A percentile compares a stretch with the other conserved stretches of the same genome.
These are phyloP conservation scores for Panagrolaimus sp. DNA, from an alignment of 1,140 invertebrate species.

Conservation along the genomic window DNA sequence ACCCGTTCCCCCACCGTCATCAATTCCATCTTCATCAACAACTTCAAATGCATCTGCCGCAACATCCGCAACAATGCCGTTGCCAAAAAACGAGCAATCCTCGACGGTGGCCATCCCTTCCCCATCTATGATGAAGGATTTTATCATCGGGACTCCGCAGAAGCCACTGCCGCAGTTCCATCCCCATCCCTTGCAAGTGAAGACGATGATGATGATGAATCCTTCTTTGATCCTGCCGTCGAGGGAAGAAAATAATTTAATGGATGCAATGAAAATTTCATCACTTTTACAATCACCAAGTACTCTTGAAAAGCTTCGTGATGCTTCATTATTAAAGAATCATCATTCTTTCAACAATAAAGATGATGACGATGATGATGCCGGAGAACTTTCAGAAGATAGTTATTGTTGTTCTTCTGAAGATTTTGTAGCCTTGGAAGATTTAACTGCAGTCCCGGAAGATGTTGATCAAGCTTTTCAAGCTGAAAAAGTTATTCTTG, in stretches of 20 bases:
- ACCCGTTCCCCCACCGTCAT: no score
- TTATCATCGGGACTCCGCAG: not conserved
- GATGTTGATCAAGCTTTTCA: slow-evolving; percentile 22
- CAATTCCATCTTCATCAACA: no score
- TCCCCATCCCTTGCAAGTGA: slow-evolving; percentile 6
- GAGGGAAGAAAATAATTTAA: no score
- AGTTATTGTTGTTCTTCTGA: slow-evolving; percentile 14
- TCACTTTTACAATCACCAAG: not conserved
- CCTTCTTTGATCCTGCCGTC: not conserved
- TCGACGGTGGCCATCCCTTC: not conserved
- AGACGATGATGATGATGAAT: slow-evolving; percentile 4
- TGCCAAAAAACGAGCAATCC: no score
- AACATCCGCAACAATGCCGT: no score
- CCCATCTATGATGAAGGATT: no score
- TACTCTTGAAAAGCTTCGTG: not conserved
- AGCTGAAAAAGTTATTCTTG: slow-evolving; percentile 24
- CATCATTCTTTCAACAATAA: no score
- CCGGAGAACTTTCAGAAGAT: slow-evolving; percentile 16
- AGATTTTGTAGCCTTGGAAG: not conserved
- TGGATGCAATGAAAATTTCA: not conserved
- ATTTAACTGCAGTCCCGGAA: not conserved
- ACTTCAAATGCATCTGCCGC: no score
- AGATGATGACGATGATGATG: slow-evolving; percentile 10
- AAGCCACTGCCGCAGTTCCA: not conserved
- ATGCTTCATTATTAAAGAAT: not conserved